Percentiles rank a stretch among this genome's conserved stretches.
These are phyloP conservation scores for Sphinx pinastri DNA, from an alignment of 2,888 invertebrate genomes.

Conservation along the genomic window DNA sequence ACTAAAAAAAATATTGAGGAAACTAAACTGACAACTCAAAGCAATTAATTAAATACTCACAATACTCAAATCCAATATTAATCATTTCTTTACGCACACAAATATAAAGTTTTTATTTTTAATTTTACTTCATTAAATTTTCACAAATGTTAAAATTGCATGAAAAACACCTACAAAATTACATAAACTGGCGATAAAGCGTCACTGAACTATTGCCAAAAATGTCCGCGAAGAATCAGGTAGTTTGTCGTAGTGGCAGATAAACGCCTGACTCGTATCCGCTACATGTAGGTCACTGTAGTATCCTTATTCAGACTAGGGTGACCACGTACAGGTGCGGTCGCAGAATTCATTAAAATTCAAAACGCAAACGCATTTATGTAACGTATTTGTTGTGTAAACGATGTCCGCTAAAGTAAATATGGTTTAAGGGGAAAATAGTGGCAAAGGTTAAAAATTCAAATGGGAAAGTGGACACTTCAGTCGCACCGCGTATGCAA, in stretches of 20 bases:
- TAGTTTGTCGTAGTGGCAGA: conserved; percentile 32
- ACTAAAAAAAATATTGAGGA: background rate
- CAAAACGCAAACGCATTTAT: conserved; percentile 21
- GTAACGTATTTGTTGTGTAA: conserved; percentile 8
- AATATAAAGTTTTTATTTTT: no score
- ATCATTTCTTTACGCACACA: no score
- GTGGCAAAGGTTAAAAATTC: no score
- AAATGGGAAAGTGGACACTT: no score
- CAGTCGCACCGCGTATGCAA: no score
- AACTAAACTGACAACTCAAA: background rate
- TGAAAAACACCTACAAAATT: background rate
- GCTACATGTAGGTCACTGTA: conserved; percentile 37
- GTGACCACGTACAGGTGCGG: conserved; percentile 23
- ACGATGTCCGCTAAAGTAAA: background rate
- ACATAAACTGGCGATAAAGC: conserved; percentile 30
- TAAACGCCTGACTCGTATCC: conserved; percentile 37
- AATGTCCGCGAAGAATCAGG: conserved; percentile 36
- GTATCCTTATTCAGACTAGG: conserved; percentile 32
- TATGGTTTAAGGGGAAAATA: background rate
- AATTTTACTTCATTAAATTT: no score
- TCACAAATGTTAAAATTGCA: background rate
- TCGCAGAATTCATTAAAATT: conserved; percentile 14
- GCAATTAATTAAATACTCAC: background rate
- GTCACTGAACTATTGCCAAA: conserved; percentile 36
- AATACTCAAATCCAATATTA: no score